These are phyloP conservation scores for Hirtodrosophila alboralis DNA, from an alignment of 2,888 invertebrate species.

Conservation along the genomic window DNA sequence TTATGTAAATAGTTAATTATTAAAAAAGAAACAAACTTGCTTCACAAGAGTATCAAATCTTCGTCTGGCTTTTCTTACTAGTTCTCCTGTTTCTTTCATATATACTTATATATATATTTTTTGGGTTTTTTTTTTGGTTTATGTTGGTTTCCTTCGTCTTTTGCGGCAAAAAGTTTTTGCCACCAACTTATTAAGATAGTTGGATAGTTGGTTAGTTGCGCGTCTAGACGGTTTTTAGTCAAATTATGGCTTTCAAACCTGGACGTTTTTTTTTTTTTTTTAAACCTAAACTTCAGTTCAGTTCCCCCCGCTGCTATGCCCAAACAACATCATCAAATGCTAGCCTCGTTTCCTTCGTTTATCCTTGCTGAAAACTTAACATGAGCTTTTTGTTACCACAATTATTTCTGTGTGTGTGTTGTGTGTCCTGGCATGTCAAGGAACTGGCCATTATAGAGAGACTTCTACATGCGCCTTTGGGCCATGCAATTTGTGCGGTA, in stretches of 20 bases:
- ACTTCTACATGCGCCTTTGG: constrained; percentile 30
- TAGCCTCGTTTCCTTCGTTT: neutral
- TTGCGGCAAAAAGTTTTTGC: constrained; percentile 57
- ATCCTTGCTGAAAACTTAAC: constrained; percentile 32
- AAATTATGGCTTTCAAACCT: constrained; percentile 75
- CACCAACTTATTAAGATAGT: constrained; percentile 77
- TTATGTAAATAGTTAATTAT: too few species aligned
- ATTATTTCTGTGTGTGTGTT: constrained; percentile 33
- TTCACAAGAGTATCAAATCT: too few species aligned
- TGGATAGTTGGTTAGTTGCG: constrained; percentile 64
- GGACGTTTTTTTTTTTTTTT: constrained; percentile 12
- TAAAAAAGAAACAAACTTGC: too few species aligned
- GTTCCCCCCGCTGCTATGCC: neutral
- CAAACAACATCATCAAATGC: too few species aligned
- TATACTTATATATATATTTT: too few species aligned
- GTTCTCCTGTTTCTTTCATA: neutral
- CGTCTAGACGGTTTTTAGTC: constrained; percentile 77
- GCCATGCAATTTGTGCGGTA: constrained; percentile 38
- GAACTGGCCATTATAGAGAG: constrained; percentile 46
- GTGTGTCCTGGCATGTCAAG: constrained; percentile 48
- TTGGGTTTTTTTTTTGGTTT: constrained; percentile 12
- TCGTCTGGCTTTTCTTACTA: neutral
- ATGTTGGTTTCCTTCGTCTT: constrained; percentile 12
- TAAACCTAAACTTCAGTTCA: too few species aligned
- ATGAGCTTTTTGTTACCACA: constrained; percentile 53